Percentiles rank a stretch among this genome's conserved stretches.
Evolutionary conservation across 2,797 vertebrate species (phyloP).

Genomic region (Arrhamphus sclerolepis): DNA sequence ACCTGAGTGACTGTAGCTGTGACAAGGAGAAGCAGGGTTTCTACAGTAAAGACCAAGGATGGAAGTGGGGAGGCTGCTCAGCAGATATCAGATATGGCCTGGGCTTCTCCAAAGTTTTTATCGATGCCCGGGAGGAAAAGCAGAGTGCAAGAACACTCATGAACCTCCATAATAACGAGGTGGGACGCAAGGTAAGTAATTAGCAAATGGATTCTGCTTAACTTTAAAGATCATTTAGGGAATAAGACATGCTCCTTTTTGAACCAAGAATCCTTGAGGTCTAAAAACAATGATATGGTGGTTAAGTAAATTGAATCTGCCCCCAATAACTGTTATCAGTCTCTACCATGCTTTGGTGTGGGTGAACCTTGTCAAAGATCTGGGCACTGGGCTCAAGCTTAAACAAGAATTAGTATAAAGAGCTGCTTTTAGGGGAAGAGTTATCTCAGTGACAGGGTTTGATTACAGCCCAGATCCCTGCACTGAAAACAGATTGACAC

Average conservation of each 20-base stretch:
- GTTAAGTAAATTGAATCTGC: slow-evolving; percentile 36
- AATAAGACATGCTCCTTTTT: not conserved
- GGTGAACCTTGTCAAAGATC: slow-evolving; percentile 49
- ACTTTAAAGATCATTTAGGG: not conserved
- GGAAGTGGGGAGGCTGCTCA: slow-evolving; percentile 99
- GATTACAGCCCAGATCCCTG: slow-evolving; percentile 81
- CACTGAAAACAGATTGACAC: slow-evolving; percentile 72
- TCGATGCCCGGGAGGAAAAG: slow-evolving; percentile 96
- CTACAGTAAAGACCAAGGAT: slow-evolving; percentile 93
- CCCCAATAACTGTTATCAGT: slow-evolving; percentile 40
- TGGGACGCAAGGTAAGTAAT: slow-evolving; percentile 91
- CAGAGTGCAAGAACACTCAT: slow-evolving; percentile 95
- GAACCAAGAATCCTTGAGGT: not conserved
- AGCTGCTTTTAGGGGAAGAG: slow-evolving; percentile 75
- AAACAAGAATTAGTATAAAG: slow-evolving; percentile 76
- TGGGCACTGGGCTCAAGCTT: slow-evolving; percentile 61
- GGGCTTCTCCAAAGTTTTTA: slow-evolving; percentile 94
- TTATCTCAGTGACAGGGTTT: slow-evolving; percentile 79
- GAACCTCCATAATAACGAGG: slow-evolving; percentile 98
- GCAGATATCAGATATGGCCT: slow-evolving; percentile 95
- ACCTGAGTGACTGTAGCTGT: slow-evolving; percentile 96
- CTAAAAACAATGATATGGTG: slow-evolving; percentile 11
- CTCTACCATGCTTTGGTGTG: slow-evolving; percentile 44
- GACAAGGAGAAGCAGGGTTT: slow-evolving; percentile 97
- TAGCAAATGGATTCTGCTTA: not conserved